Base-by-base conservation (phyloP, 30 jellyfish, hydroid and myxozoan genomes). In the Aurelia coerulea region DNA sequence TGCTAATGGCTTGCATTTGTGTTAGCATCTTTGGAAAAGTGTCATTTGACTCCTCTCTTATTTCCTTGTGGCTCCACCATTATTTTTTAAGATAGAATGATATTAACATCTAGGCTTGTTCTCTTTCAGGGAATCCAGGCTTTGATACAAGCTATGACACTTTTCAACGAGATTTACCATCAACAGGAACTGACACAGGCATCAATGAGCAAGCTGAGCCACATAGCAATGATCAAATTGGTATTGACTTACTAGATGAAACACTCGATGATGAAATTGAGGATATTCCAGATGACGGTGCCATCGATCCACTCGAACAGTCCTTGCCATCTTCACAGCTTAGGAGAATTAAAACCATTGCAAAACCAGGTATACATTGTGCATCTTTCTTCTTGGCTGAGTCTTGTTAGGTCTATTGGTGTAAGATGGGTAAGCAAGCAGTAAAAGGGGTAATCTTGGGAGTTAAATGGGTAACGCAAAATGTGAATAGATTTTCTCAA, bases 241-340 rank as follows among this genome's bases (percentile, higher is more conserved):
- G 62, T 53, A 46, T 74, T 13, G 85, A 80, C 33, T 42, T 23
- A 31, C 29, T 23, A 46, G 56, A 46, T 46, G 90, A 76, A 4
- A 54, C 17, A 9, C 10, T 35, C 19, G 83, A 85, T 0, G 90
- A 56, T 13, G 95, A 86, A 11, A 84, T 34, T 59, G 92, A 79
- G 39, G 89, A 32, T 72, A 72, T 54, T 65, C 56, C 56, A 46
- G 54, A 73, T 35, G 95, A 74, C 13, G 49, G 52, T 23, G 86
- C 56, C 0, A 59, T n/a, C 42, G 88, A 85, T 14, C 42, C 33
- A 10, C 84, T 87, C 70, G 69, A 68, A 54, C 70, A 87, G 52
- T 78, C 88, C 13, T 62, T 87, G 23, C 96, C 96, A 87, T 76
- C 90, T 72, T 16, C 90, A 49, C 80, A 78, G 81, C 11, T 87